These are phyloP conservation scores for Myotis planiceps DNA, from an alignment of 2,797 vertebrate species.

Conservation along the genomic window DNA sequence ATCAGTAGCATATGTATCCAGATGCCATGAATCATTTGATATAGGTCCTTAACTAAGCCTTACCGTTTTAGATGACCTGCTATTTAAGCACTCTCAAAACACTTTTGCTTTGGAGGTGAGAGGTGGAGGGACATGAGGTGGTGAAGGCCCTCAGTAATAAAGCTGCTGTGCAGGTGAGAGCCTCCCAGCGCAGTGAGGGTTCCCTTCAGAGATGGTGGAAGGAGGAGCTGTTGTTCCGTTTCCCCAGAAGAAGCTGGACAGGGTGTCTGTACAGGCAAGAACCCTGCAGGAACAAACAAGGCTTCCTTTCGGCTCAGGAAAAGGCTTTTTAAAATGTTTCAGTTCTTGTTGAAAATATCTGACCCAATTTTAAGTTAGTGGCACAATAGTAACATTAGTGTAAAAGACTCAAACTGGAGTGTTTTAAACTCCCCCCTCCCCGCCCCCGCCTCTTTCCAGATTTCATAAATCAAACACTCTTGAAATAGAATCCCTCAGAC, in stretches of 20 bases:
- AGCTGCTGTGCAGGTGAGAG: fast-evolving
- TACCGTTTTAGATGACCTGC: not conserved
- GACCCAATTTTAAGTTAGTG: conserved; percentile 1
- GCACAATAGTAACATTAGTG: not conserved
- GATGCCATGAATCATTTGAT: not conserved
- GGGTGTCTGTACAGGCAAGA: not conserved
- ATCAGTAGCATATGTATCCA: fast-evolving
- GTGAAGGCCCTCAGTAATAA: not conserved
- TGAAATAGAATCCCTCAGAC: not conserved
- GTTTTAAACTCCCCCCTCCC: not conserved
- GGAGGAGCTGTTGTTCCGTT: not conserved
- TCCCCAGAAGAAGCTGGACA: not conserved
- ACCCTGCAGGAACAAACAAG: fast-evolving
- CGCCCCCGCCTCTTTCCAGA: not conserved
- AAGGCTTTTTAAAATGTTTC: not conserved
- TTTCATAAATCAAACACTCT: not conserved
- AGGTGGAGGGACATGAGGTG: fast-evolving
- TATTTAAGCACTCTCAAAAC: not conserved
- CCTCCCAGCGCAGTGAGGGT: fast-evolving
- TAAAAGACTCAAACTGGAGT: not conserved
- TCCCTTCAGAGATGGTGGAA: too few species aligned
- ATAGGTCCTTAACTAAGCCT: fast-evolving
- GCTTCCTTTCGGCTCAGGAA: not conserved
- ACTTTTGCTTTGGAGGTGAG: not conserved
- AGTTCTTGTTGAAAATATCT: not conserved